Evolutionary conservation across 2,888 invertebrate species (phyloP).

Genomic region (Alloplasta piceator): DNA sequence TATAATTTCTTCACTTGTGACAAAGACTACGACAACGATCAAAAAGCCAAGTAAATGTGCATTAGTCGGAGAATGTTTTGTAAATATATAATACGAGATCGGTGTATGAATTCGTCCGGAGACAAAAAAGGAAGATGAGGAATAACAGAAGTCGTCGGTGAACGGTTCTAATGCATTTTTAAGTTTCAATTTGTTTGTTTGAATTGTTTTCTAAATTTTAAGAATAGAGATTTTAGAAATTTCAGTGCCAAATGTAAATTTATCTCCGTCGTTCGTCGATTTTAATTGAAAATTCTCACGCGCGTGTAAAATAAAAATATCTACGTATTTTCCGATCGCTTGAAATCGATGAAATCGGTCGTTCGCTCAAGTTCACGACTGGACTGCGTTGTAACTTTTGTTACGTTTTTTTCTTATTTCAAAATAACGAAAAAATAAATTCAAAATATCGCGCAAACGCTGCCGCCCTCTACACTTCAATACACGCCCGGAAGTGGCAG

Average conservation of each 20-base stretch:
- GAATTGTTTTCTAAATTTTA: slow-evolving; percentile 19
- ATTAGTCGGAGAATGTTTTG: not conserved
- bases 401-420: not conserved
- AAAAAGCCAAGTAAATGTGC: no score
- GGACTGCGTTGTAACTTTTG: slow-evolving; percentile 17
- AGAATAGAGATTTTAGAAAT: slow-evolving; percentile 51
- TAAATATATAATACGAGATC: slow-evolving; percentile 25
- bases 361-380: slow-evolving; percentile 67
- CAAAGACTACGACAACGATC: no score
- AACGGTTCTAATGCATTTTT: slow-evolving; percentile 23
- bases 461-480: no score
- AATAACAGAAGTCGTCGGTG: slow-evolving; percentile 42
- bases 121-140: slow-evolving; percentile 1
- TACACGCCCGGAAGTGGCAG: no score
- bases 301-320: slow-evolving; percentile 33
- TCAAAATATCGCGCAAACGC: no score
- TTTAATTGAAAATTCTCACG: not conserved
- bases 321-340: slow-evolving; percentile 46
- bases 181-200: slow-evolving; percentile 5
- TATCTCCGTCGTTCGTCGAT: slow-evolving; percentile 66
- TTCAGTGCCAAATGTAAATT: slow-evolving; percentile 77
- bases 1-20: no score
- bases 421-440: no score
- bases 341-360: slow-evolving; percentile 57
- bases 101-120: slow-evolving; percentile 12